Conservation (phyloP, 2,888 invertebrate species). For the Macrosoma leucophasiata region DNA sequence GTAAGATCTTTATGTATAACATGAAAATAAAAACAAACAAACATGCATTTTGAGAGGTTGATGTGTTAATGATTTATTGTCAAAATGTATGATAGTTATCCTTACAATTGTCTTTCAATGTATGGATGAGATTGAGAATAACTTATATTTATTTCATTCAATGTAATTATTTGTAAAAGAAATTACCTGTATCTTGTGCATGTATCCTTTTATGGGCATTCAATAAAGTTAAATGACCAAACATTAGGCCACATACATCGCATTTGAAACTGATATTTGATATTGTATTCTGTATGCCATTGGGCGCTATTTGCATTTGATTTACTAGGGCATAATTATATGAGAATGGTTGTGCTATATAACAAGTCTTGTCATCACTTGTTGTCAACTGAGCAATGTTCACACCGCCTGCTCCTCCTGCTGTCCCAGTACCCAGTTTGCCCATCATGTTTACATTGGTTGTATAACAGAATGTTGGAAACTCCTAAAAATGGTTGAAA, state of each 20-base stretch:
- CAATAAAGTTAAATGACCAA: slow-evolving; percentile 86
- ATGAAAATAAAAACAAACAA: no score
- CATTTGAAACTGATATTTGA: slow-evolving; percentile 91
- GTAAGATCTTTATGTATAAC: no score
- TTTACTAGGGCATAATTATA: slow-evolving; percentile 90
- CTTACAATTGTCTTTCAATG: no score
- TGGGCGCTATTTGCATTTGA: slow-evolving; percentile 87
- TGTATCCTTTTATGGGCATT: slow-evolving; percentile 91
- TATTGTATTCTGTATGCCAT: slow-evolving; percentile 81
- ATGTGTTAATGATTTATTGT: no score
- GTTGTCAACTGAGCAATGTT: slow-evolving; percentile 81
- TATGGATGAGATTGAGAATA: no score
- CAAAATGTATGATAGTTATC: no score
- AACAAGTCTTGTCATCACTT: slow-evolving; percentile 81
- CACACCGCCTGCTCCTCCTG: slow-evolving; percentile 70
- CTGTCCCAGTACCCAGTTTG: slow-evolving; percentile 70
- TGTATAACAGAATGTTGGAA: slow-evolving; percentile 83
- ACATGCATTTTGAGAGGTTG: no score
- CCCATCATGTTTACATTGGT: slow-evolving; percentile 82
- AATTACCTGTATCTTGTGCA: slow-evolving; percentile 75
- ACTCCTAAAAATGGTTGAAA: slow-evolving; percentile 60
- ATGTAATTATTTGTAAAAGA: neutral
- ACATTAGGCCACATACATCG: slow-evolving; percentile 90
- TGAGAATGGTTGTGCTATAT: slow-evolving; percentile 84
- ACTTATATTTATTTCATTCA: neutral